Evolutionary conservation across 2,888 invertebrate species (phyloP), one percentile per base, ranked within the genome.

Genomic region (Cotesia congregata): DNA sequence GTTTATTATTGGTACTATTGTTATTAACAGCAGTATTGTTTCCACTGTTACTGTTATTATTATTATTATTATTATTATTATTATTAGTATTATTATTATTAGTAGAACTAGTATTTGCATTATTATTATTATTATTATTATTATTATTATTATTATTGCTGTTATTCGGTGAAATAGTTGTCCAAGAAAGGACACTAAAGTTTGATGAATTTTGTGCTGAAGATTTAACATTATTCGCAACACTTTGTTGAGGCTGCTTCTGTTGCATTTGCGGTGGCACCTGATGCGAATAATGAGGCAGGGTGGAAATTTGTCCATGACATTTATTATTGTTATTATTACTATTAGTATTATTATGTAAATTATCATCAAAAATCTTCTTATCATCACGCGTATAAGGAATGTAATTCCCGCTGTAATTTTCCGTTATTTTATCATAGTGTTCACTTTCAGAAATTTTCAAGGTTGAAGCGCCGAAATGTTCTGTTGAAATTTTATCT

Each of bases 151-250:
- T 85, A 40, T 76, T 80, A 6, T 75, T 77, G 0, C 84, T 82
- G 9, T 82, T 82, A 7, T 83, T 82, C 1, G 88, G 88, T 3
- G 89, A 88, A 59, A 88, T 85, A 0, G 88, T 90, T 0, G 89
- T 90, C 90, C 90, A 90, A 1, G 90, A 90, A 6, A 89, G 79
- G 67, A 90, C 89, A 74, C 89, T 89, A 76, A 89, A 89, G 75
- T 88, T 90, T 0, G 90, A 89, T 1, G 89, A 86, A 79, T 86
- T 89, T 50, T 88, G 87, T 50, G 89, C 89, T 30, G 30, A 30
- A 30, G 30, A 30, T 30, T 85, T 89, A 77, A 86, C 88, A 0
- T 88, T 85, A 4, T 86, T 85, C 5, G 81, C 80, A 0, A 84
- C 82, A 60, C 85, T 72, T 38, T 84, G 85, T 71, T 85, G 84